Evolutionary conservation across 2,113 vertebrate genomes (phyloP), one percentile per base, ranked within the genome.

Genomic region (Columba livia): DNA sequence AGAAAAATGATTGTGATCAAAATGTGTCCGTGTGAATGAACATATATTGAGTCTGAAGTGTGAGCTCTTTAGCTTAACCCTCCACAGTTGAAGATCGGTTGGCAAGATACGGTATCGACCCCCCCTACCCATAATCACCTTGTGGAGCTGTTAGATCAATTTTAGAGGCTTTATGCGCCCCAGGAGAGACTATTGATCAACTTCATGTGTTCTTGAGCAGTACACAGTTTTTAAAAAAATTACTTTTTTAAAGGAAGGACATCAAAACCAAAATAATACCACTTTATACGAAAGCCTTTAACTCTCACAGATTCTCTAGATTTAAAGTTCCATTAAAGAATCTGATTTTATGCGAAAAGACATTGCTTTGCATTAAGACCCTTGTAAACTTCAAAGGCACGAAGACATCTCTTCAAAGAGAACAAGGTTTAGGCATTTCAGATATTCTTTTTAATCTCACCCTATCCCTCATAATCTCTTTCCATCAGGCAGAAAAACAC

Each of bases 371-470:
- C 69, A 51, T 93, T 89, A 88, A 88, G 65, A 71, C 15, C 32
- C 82, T 34, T 78, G 58, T 88, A 91, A 93, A 70, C 86, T 92
- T 94, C 93, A 97, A 94, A 95, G 78, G 29, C 69, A 50, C 5
- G 4, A 92, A 77, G 80, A 54, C 56, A 58, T 15, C 64, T 70
- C 84, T 95, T 94, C 91, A 94, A 94, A 89, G 80, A 62, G 42
- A 57, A 64, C 65, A 81, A 82, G 87, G 77, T 87, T 75, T 67
- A 70, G 28, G 36, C 57, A 57, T 94, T 73, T 91, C 74, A 86
- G 91, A 81, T 89, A 94, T 88, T 94, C 87, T 86, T 94, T 93
- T 85, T 91, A 95, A 95, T 94, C 66, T 88, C 57, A 38, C 36
- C 26, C 38, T 56, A 74, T 66, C 53, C 77, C 51, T 95, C 47